phyloP scores from a whole-genome alignment of 2,888 invertebrate species.

The Ichneumoninae sp. region DNA sequence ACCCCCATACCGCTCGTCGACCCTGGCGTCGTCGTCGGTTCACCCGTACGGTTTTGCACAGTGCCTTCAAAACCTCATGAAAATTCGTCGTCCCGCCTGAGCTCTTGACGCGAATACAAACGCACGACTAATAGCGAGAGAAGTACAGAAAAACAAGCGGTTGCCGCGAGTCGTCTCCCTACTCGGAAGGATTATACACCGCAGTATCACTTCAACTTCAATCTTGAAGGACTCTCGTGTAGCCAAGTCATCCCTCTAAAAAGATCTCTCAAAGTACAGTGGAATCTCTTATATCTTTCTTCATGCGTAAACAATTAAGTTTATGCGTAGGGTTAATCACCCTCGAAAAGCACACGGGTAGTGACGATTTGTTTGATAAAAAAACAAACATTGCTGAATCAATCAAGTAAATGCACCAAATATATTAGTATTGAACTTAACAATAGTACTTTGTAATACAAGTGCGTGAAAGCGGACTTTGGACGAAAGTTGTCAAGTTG shows the following conservation, averaged over 20 bases:
- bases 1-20: constrained; percentile 26
- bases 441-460: too few species aligned
- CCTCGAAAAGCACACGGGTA: too few species aligned
- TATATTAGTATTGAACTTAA: too few species aligned
- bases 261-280: too few species aligned
- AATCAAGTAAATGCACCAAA: too few species aligned
- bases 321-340: too few species aligned
- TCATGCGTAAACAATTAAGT: too few species aligned
- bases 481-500: too few species aligned
- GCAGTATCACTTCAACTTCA: background rate
- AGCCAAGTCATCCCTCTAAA: background rate
- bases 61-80: constrained; percentile 15
- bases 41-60: constrained; percentile 33
- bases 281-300: too few species aligned
- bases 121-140: constrained; percentile 36
- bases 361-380: too few species aligned
- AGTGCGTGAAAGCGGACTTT: too few species aligned
- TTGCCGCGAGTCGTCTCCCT: constrained; percentile 19
- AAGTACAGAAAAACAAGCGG: constrained; percentile 37
- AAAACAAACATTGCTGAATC: too few species aligned
- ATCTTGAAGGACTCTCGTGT: constrained; percentile 5
- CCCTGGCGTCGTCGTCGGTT: constrained; percentile 20
- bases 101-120: constrained; percentile 36
- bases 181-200: background rate
- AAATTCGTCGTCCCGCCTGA: constrained; percentile 35